Evolutionary conservation across 2,888 invertebrate species (phyloP).

Genomic region (Anodontia alba): DNA sequence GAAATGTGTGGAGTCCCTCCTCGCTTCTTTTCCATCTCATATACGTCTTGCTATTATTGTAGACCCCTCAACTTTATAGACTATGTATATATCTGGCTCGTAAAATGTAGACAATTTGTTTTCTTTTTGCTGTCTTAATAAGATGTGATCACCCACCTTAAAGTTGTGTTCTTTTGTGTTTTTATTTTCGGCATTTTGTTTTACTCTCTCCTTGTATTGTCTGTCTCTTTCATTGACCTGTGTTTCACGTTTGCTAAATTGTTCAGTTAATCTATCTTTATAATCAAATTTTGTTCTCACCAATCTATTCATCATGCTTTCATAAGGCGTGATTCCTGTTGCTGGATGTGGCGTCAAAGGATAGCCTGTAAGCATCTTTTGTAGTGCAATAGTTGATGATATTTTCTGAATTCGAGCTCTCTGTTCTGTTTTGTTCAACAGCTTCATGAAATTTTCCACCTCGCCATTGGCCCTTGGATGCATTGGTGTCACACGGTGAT

Average conservation of each 20-base stretch:
- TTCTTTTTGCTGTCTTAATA: too few relatives aligned
- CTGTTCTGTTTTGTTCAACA: conserved; percentile 7
- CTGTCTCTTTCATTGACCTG: not conserved
- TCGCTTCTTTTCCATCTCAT: too few relatives aligned
- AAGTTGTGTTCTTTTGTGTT: conserved; percentile 12
- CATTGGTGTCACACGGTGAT: not conserved
- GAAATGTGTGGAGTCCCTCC: too few relatives aligned
- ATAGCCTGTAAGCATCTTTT: conserved; percentile 45
- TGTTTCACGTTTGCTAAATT: not conserved
- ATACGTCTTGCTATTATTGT: too few relatives aligned
- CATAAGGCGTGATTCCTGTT: conserved; percentile 41
- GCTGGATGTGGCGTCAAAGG: conserved; percentile 47
- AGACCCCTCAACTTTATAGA: too few relatives aligned
- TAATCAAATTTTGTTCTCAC: conserved; percentile 38
- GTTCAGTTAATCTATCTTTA: not conserved
- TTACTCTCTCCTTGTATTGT: conserved; percentile 10
- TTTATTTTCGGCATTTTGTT: not conserved
- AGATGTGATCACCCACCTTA: not conserved
- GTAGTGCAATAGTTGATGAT: not conserved
- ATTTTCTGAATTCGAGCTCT: not conserved
- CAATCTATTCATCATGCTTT: conserved; percentile 23
- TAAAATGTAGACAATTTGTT: too few relatives aligned
- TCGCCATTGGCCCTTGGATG: not conserved
- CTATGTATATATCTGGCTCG: too few relatives aligned
- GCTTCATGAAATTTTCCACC: not conserved